Percentiles rank a stretch among this genome's conserved stretches.
Evolutionary conservation across 2,113 vertebrate genomes (phyloP).

Genomic region (Laticauda colubrina): DNA sequence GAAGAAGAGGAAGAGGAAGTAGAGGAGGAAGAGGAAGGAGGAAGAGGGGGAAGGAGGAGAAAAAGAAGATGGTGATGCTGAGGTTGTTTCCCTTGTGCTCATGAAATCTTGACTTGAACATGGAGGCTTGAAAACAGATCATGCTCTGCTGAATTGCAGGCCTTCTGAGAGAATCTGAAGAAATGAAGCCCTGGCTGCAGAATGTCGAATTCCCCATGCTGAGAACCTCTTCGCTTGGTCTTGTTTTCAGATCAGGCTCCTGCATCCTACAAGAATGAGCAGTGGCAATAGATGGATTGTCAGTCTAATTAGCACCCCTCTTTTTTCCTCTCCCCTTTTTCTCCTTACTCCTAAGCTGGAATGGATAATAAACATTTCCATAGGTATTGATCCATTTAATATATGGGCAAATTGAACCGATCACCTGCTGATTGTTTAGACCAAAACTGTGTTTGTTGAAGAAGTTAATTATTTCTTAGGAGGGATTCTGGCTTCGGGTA

Average conservation of each 20-base stretch:
- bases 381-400: slow-evolving; percentile 17
- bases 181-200: neutral
- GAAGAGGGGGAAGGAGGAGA: no score
- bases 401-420: slow-evolving; percentile 17
- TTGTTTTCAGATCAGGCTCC: neutral
- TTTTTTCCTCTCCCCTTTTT: no score
- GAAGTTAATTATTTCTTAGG: slow-evolving; percentile 26
- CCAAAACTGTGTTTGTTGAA: slow-evolving; percentile 5
- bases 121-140: neutral
- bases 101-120: neutral
- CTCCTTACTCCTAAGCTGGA: neutral
- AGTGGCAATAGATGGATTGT: neutral
- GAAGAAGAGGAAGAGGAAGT: no score
- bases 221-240: neutral
- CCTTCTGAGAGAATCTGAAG: neutral
- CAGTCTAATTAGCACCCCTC: neutral
- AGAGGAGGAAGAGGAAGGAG: no score
- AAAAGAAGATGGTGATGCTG: no score
- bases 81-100: neutral
- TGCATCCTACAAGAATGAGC: neutral
- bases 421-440: slow-evolving; percentile 29
- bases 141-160: neutral
- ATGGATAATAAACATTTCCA: neutral
- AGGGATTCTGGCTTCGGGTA: slow-evolving; percentile 9
- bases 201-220: neutral